These are phyloP conservation scores for Chlorops oryzae DNA, from an alignment of 1,140 invertebrate species.

Conservation along the genomic window DNA sequence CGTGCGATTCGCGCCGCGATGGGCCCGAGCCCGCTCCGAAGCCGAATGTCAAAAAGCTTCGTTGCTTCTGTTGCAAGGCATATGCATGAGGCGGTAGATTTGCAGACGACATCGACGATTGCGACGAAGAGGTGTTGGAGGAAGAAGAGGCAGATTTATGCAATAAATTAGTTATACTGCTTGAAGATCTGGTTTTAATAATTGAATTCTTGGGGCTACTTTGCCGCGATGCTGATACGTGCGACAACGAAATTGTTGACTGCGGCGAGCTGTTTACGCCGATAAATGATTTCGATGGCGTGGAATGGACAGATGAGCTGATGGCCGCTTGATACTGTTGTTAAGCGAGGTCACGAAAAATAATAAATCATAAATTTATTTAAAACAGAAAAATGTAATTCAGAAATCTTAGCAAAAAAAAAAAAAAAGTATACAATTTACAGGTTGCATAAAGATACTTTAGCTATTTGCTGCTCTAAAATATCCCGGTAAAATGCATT, in stretches of 20 bases:
- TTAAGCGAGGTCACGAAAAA: not conserved
- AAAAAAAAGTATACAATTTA: not conserved
- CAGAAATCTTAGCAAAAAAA: not conserved
- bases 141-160: constrained; percentile 48
- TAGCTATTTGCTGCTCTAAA: no score
- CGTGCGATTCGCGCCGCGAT: constrained; percentile 81
- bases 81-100: constrained; percentile 54
- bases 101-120: constrained; percentile 17
- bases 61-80: constrained; percentile 89
- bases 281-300: constrained; percentile 56
- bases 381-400: not conserved
- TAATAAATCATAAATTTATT: no score
- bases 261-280: constrained; percentile 42
- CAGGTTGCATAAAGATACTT: no score
- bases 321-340: constrained; percentile 48
- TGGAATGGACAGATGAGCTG: constrained; percentile 54
- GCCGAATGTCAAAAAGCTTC: constrained; percentile 95
- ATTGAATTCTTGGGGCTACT: constrained; percentile 52
- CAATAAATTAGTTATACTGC: constrained; percentile 49
- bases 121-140: constrained; percentile 22
- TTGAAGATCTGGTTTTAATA: constrained; percentile 47
- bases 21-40: constrained; percentile 75
- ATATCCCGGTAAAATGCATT: no score
- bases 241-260: constrained; percentile 50
- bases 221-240: constrained; percentile 51